Conservation (phyloP, 2,888 invertebrate genomes). For the Pinctada fucata region DNA sequence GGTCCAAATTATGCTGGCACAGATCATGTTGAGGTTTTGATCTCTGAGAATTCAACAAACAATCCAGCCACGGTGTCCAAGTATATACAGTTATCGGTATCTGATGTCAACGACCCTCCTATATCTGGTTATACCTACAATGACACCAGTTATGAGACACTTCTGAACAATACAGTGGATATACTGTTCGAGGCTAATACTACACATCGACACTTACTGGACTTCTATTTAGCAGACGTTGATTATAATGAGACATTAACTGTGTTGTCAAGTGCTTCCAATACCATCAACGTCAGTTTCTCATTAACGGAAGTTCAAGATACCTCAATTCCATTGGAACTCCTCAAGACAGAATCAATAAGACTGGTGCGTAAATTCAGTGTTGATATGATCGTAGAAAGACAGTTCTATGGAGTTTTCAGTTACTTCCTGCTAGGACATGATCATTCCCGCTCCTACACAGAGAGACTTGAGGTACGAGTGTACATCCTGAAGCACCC, state of each 20-base stretch:
- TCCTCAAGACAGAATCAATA: not conserved
- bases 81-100: constrained; percentile 4
- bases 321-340: not conserved
- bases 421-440: constrained; percentile 14
- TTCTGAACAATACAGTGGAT: constrained; percentile 11
- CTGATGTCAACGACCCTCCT: constrained; percentile 29
- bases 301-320: not conserved
- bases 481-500: constrained; percentile 20
- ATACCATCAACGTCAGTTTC: constrained; percentile 1
- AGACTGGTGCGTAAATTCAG: not conserved
- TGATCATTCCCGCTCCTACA: constrained; percentile 5
- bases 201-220: constrained; percentile 11
- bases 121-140: constrained; percentile 25
- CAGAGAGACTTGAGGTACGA: constrained; percentile 20
- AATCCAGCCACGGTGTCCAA: constrained; percentile 7
- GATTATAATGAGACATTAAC: constrained; percentile 27
- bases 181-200: constrained; percentile 18
- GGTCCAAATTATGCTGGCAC: constrained; percentile 44
- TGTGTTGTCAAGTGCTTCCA: constrained; percentile 8
- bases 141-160: constrained; percentile 13
- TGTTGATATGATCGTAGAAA: constrained; percentile 8
- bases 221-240: constrained; percentile 28
- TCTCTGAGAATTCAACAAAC: constrained; percentile 14
- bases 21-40: constrained; percentile 13
- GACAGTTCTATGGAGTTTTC: constrained; percentile 16